Evolutionary conservation across 2,113 vertebrate genomes (phyloP).

Genomic region (Myrmophylax atrothorax): DNA sequence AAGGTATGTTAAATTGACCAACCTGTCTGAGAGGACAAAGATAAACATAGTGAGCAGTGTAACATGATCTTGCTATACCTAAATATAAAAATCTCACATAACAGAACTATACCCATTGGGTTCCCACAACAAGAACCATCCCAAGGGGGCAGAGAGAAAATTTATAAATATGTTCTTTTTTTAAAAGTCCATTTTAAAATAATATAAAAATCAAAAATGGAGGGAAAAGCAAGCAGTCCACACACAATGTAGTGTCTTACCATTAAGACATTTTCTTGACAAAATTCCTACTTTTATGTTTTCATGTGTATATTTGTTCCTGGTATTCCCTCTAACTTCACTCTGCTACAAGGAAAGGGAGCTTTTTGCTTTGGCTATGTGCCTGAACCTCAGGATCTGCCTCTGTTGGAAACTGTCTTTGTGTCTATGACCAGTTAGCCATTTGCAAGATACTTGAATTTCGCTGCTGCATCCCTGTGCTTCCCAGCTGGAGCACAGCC

Average conservation of each 20-base stretch:
- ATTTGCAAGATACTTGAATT: not conserved
- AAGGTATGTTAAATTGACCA: not conserved
- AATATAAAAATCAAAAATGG: fast-evolving
- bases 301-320: not conserved
- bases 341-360: not conserved
- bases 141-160: not conserved
- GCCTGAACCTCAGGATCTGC: not conserved
- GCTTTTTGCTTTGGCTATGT: not conserved
- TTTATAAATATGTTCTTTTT: not conserved
- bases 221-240: not conserved
- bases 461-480: not conserved
- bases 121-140: not conserved
- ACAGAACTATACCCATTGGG: not conserved
- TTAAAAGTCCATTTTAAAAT: not conserved
- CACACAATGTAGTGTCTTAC: not conserved
- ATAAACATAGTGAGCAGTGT: not conserved
- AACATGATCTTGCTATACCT: not conserved
- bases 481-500: not conserved
- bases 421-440: not conserved
- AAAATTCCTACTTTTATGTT: not conserved
- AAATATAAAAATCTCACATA: not conserved
- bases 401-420: not conserved
- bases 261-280: not conserved
- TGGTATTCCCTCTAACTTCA: not conserved
- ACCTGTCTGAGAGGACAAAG: not conserved